A percentile compares a stretch with the other conserved stretches of the same genome.
These are phyloP conservation scores for Xanthorhoe designata DNA, from an alignment of 2,888 invertebrate species.

Conservation along the genomic window DNA sequence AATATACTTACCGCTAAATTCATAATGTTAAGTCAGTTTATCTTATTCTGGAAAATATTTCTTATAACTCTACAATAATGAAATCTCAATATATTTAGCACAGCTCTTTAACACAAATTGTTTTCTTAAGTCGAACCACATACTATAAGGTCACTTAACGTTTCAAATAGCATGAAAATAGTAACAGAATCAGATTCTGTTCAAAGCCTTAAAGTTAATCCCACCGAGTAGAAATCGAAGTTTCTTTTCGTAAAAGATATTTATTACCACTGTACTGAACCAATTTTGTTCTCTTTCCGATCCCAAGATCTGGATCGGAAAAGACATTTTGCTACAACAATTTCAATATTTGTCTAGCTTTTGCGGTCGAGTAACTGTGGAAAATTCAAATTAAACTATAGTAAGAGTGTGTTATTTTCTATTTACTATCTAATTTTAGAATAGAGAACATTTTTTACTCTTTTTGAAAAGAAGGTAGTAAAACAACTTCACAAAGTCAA, in stretches of 20 bases:
- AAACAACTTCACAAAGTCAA: too few species aligned
- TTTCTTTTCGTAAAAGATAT: conserved; percentile 22
- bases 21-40: too few species aligned
- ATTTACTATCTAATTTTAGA: too few species aligned
- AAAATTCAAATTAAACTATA: conserved; percentile 6
- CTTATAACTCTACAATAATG: too few species aligned
- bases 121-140: not conserved
- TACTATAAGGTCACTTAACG: not conserved
- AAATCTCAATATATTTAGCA: too few species aligned
- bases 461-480: too few species aligned
- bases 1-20: too few species aligned
- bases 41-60: too few species aligned
- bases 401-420: not conserved
- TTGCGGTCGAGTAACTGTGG: conserved; percentile 5
- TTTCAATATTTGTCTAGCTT: conserved; percentile 35
- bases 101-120: not conserved
- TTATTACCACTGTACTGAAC: conserved; percentile 28
- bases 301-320: conserved; percentile 37
- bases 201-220: conserved; percentile 1
- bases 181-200: not conserved
- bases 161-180: not conserved
- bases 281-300: conserved; percentile 33
- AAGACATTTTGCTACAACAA: conserved; percentile 34
- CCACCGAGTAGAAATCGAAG: not conserved
- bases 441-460: too few species aligned